Conservation (phyloP, 2,888 invertebrate species). For the Encarsia formosa region DNA sequence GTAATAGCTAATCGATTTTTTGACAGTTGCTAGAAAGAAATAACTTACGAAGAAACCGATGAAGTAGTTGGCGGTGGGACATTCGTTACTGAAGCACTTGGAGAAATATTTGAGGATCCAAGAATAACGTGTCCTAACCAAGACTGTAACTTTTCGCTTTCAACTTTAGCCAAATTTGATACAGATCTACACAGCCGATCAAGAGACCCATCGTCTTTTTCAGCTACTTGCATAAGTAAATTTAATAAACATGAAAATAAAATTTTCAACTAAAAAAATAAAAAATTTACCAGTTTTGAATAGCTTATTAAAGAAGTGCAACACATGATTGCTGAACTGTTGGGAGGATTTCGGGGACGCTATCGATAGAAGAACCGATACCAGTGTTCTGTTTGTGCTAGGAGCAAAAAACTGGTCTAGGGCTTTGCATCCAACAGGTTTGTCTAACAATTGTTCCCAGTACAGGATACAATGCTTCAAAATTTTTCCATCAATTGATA, state of each 20-base stretch:
- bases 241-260: no score
- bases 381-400: conserved; percentile 64
- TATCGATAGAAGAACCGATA: conserved; percentile 76
- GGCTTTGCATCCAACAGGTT: conserved; percentile 75
- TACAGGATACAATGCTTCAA: conserved; percentile 71
- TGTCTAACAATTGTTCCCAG: conserved; percentile 82
- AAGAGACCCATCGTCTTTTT: conserved; percentile 55
- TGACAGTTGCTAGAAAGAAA: no score
- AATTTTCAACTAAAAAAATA: no score
- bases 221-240: conserved; percentile 28
- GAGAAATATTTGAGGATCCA: conserved; percentile 53
- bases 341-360: conserved; percentile 69
- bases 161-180: conserved; percentile 62
- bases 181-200: conserved; percentile 67
- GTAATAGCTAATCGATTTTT: no score
- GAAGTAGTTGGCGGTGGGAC: conserved; percentile 46
- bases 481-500: conserved; percentile 59
- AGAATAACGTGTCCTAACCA: conserved; percentile 67
- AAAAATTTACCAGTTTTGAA: conserved; percentile 62
- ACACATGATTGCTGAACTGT: conserved; percentile 70
- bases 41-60: conserved; percentile 4
- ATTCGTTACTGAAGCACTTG: conserved; percentile 54
- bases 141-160: conserved; percentile 60
- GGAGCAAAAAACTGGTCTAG: conserved; percentile 76
- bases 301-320: conserved; percentile 75